Evolutionary conservation across 2,113 vertebrate genomes (phyloP).

Genomic region (Romanogobio albipinnatus): DNA sequence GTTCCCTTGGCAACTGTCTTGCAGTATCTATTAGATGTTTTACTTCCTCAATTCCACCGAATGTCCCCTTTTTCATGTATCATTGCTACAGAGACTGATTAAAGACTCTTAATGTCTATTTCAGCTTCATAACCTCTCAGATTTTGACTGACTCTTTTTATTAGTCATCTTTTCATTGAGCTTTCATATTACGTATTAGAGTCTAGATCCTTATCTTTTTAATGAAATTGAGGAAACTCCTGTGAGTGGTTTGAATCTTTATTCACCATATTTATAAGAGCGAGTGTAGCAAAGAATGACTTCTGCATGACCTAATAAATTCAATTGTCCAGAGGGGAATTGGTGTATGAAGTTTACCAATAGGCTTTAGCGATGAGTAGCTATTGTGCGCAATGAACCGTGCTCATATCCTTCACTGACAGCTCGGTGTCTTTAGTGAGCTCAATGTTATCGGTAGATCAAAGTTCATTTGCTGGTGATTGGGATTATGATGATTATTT

Average conservation of each 20-base stretch:
- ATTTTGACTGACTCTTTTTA: constrained; percentile 6
- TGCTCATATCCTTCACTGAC: not conserved
- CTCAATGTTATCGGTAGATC: constrained; percentile 9
- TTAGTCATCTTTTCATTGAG: not conserved
- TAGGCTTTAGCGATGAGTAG: not conserved
- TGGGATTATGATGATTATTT: not conserved
- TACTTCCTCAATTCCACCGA: not conserved
- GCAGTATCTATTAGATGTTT: constrained; percentile 24
- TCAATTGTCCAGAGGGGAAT: not conserved
- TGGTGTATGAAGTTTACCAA: constrained; percentile 27
- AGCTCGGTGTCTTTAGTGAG: not conserved
- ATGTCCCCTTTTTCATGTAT: constrained; percentile 38
- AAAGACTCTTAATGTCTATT: not conserved
- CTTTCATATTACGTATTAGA: not conserved
- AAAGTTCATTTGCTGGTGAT: constrained; percentile 20
- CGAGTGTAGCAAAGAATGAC: constrained; percentile 2
- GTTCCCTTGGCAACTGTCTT: constrained; percentile 53
- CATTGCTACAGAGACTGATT: constrained; percentile 44
- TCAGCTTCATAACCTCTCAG: constrained; percentile 7
- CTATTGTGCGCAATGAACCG: constrained; percentile 16
- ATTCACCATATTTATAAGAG: not conserved
- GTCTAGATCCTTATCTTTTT: not conserved
- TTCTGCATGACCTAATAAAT: not conserved
- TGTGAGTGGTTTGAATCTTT: not conserved
- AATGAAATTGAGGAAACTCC: not conserved